Evolutionary conservation across 2,113 vertebrate species (phyloP).

Genomic region (Tamias sibiricus): DNA sequence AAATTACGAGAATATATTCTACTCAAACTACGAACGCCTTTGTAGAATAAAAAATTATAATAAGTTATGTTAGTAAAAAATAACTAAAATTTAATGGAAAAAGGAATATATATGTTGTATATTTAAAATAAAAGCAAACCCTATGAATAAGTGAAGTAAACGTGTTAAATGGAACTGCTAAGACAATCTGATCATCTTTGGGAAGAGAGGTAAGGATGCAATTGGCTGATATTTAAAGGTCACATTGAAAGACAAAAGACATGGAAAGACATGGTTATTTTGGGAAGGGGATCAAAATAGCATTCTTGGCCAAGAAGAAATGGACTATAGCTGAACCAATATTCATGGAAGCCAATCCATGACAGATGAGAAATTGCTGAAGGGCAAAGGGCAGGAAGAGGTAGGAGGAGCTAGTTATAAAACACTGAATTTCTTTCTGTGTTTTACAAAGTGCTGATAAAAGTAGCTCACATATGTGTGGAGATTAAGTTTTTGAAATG

Average conservation of each 20-base stretch:
- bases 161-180: background rate
- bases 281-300: background rate
- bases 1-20: background rate
- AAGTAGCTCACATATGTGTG: background rate
- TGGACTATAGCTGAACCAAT: background rate
- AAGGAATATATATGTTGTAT: background rate
- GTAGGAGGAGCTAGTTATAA: background rate
- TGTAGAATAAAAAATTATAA: background rate
- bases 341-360: background rate
- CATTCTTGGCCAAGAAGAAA: constrained; percentile 10
- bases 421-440: background rate
- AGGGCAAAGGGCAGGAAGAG: background rate
- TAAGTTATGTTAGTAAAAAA: constrained; percentile 11
- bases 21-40: background rate
- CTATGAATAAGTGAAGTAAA: background rate
- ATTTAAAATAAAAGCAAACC: background rate
- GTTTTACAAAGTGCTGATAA: background rate
- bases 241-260: background rate
- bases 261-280: background rate
- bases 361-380: background rate
- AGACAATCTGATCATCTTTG: background rate
- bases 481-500: background rate
- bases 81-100: background rate
- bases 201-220: background rate
- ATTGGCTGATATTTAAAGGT: constrained; percentile 6